Evolutionary conservation across 1,140 invertebrate genomes (phyloP), one percentile per base, ranked within the genome.

Genomic region (Proctacanthus coquilletti): DNA sequence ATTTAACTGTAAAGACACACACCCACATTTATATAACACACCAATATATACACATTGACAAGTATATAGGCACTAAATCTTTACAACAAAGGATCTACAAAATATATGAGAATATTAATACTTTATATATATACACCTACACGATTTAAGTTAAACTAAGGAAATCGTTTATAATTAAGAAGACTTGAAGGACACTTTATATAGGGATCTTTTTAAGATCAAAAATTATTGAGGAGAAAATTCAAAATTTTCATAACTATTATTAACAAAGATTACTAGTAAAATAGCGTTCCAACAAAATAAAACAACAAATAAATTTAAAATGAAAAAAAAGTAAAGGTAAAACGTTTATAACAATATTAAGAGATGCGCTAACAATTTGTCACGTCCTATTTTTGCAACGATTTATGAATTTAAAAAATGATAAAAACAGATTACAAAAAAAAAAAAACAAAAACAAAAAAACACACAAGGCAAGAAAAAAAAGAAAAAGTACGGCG

Each of bases 401-500:
- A n/a, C n/a, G n/a, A n/a, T n/a, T n/a, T n/a, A n/a, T n/a, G n/a
- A 53, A 53, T 53, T 53, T 50, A 46, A 50, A 55, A 42, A 44
- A 42, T 49, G 49, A 44, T 18, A 41, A 38, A 51, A 48, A 38
- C 38, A 47, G 41, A 44, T 43, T 46, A 48, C 38, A 18, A 43
- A 43, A 44, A 19, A 27, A 9, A 39, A 39, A 32, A 34, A 36
- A 41, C 35, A 35, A 42, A 44, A 36, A 45, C 41, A 25, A 39
- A 45, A 37, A 42, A 29, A 30, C 14, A 25, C 39, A 39, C 18
- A 25, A 36, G 3, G 20, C 33, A 36, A 51, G 50, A 56, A 56
- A 52, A 46, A 49, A 53, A 48, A 39, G 42, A 10, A 21, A 20
- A 38, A 18, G 38, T 41, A n/a, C 38, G 41, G 25, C 14, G 43